Conservation (phyloP, 2,113 vertebrate genomes). For the Uria lomvia region DNA sequence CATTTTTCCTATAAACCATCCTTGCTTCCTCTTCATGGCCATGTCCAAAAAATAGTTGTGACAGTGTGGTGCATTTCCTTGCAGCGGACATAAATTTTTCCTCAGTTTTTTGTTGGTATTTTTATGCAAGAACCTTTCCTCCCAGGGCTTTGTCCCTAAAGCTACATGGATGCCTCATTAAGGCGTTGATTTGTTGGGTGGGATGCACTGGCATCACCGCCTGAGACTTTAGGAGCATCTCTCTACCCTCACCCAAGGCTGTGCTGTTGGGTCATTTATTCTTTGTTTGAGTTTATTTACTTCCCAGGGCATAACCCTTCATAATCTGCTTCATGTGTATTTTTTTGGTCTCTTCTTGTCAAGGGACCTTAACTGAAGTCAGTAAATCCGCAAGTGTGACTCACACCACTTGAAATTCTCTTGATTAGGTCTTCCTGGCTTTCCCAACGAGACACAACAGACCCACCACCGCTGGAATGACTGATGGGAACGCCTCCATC, state of each 20-base stretch:
- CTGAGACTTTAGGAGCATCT: neutral
- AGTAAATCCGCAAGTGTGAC: neutral
- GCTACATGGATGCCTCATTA: neutral
- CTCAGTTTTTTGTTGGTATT: neutral
- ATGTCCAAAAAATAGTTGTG: neutral
- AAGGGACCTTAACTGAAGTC: neutral
- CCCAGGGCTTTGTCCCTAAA: neutral
- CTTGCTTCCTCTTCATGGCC: neutral
- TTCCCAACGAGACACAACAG: neutral
- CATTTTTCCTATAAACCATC: neutral
- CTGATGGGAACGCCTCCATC: neutral
- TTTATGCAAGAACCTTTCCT: neutral
- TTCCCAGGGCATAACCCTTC: neutral
- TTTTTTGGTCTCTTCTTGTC: neutral
- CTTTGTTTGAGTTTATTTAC: neutral
- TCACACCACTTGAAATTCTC: neutral
- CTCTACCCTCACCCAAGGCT: neutral
- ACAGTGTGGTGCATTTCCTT: neutral
- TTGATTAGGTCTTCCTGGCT: neutral
- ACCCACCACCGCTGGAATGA: neutral
- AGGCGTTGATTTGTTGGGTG: neutral
- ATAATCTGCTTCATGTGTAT: no score
- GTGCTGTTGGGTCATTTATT: neutral
- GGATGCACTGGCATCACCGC: neutral
- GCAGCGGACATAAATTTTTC: neutral